These are phyloP conservation scores for Sinocyclocheilus grahami DNA, from an alignment of 2,113 vertebrate genomes.

Conservation along the genomic window DNA sequence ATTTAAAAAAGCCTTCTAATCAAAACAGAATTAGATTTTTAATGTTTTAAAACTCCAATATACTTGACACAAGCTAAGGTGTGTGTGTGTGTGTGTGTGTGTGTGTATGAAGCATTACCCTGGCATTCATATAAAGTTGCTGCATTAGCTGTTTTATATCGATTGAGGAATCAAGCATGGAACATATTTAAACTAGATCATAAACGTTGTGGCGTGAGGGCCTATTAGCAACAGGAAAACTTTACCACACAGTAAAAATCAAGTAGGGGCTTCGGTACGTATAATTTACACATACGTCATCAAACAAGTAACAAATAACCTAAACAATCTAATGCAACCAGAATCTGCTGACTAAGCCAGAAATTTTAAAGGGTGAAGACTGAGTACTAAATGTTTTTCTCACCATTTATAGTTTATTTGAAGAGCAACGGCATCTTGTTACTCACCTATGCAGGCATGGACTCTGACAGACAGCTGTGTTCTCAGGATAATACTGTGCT, in stretches of 20 bases:
- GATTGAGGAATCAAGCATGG: slow-evolving; percentile 53
- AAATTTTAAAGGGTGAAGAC: background rate
- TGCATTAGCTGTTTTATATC: slow-evolving; percentile 36
- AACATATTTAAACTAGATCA: slow-evolving; percentile 70
- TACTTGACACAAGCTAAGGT: slow-evolving; percentile 17
- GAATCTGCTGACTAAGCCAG: background rate
- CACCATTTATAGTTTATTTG: background rate
- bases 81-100: background rate
- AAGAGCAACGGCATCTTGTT: slow-evolving; percentile 29
- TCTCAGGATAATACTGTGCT: slow-evolving; percentile 92
- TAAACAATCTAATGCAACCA: slow-evolving; percentile 24
- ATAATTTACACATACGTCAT: slow-evolving; percentile 36
- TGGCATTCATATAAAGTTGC: slow-evolving; percentile 59
- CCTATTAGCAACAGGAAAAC: slow-evolving; percentile 34
- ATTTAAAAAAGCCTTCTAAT: background rate
- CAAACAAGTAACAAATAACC: slow-evolving; percentile 18
- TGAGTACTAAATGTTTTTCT: background rate
- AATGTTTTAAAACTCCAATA: slow-evolving; percentile 19
- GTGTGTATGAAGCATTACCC: slow-evolving; percentile 63
- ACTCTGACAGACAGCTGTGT: slow-evolving; percentile 95
- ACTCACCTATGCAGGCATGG: slow-evolving; percentile 97
- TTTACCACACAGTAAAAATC: slow-evolving; percentile 31
- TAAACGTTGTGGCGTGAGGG: slow-evolving; percentile 53
- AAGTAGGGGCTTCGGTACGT: slow-evolving; percentile 4
- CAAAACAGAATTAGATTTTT: slow-evolving; percentile 4